Evolutionary conservation across 2,113 vertebrate genomes (phyloP).

Genomic region (Ceyx melanurus): DNA sequence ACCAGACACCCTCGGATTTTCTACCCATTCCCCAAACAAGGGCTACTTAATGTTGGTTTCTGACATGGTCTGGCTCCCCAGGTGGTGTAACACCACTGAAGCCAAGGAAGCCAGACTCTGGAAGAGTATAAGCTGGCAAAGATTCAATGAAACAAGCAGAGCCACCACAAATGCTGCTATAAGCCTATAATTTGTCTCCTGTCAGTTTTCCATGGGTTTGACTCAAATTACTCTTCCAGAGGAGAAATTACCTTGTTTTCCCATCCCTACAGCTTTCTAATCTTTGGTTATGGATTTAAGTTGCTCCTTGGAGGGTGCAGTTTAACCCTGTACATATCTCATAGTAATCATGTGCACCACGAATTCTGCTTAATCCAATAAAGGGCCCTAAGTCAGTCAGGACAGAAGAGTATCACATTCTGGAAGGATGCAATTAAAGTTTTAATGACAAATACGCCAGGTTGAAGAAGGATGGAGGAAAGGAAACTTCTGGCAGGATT

Average conservation of each 20-base stretch:
- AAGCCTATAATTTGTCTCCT: background rate
- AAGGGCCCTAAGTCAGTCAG: background rate
- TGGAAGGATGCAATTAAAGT: background rate
- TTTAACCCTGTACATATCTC: background rate
- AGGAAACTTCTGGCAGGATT: background rate
- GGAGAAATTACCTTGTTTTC: background rate
- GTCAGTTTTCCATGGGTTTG: background rate
- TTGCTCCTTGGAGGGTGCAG: background rate
- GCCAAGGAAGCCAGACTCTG: background rate
- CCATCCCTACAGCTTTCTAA: background rate
- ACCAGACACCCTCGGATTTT: rapidly evolving
- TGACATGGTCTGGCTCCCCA: background rate
- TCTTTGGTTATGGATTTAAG: background rate
- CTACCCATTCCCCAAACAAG: background rate
- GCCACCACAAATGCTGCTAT: background rate
- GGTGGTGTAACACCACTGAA: background rate
- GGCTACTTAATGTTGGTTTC: background rate
- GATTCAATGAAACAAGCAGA: background rate
- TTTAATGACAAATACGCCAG: background rate
- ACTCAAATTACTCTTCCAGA: background rate
- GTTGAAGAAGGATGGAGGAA: background rate
- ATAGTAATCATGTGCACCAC: background rate
- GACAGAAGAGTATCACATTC: background rate
- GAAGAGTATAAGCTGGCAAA: background rate
- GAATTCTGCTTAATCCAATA: background rate